Percentiles rank a stretch among this genome's conserved stretches.
Evolutionary conservation across 1,140 invertebrate genomes (phyloP).

Genomic region (Drosophila sucinea): DNA sequence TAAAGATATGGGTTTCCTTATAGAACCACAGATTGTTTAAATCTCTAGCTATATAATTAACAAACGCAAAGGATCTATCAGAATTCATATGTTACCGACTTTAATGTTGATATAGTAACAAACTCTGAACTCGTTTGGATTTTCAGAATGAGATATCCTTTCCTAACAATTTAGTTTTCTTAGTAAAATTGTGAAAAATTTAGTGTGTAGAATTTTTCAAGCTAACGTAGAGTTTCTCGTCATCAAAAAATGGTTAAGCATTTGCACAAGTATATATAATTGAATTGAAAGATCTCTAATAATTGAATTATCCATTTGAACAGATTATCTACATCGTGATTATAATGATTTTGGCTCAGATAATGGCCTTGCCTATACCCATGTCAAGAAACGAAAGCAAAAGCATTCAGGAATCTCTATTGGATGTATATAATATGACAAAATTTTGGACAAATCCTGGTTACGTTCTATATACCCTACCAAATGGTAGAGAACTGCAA

Average conservation of each 20-base stretch:
- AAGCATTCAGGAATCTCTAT: not conserved
- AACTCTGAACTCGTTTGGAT: too few species aligned
- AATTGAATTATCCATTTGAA: not conserved
- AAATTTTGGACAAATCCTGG: not conserved
- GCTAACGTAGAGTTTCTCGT: not conserved
- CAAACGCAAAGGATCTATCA: too few species aligned
- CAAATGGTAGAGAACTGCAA: constrained; percentile 7
- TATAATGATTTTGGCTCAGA: not conserved
- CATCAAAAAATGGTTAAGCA: not conserved
- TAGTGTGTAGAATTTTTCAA: not conserved
- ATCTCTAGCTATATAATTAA: too few species aligned
- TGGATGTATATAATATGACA: not conserved
- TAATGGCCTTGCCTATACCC: not conserved
- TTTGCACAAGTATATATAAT: not conserved
- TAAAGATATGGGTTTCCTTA: too few species aligned
- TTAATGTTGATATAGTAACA: too few species aligned
- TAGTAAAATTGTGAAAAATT: too few species aligned
- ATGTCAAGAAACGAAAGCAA: not conserved
- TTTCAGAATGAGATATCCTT: too few species aligned
- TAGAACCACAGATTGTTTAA: too few species aligned
- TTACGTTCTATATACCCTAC: constrained; percentile 1
- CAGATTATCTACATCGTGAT: not conserved
- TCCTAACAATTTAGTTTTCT: too few species aligned
- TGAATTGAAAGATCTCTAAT: not conserved
- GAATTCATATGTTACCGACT: too few species aligned